phyloP scores from a whole-genome alignment of 2,113 vertebrate species.

The Raja brachyura region DNA sequence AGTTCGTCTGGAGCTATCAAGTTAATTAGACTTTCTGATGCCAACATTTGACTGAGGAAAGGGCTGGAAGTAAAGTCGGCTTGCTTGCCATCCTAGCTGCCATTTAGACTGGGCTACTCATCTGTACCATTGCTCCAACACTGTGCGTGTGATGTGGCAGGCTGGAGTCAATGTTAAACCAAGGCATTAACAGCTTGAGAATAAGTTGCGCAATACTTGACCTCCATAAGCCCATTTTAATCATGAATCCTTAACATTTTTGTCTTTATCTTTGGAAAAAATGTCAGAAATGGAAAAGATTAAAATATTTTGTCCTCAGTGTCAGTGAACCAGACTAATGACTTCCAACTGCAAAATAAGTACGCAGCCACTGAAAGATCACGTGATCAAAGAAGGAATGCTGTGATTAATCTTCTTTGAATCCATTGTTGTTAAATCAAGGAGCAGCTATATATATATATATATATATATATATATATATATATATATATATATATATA shows the following conservation, averaged over 20 bases:
- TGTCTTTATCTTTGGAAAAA: not conserved
- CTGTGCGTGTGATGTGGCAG: too few species aligned
- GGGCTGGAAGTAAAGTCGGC: too few species aligned
- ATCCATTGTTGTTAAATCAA: not conserved
- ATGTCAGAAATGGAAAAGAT: not conserved
- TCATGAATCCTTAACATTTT: not conserved
- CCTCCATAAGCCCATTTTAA: not conserved
- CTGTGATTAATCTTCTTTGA: not conserved
- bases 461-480: not conserved
- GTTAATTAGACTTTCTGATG: too few species aligned
- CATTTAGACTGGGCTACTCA: too few species aligned
- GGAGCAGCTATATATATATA: not conserved
- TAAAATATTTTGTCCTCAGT: not conserved
- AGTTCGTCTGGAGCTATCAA: too few species aligned
- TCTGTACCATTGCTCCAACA: too few species aligned
- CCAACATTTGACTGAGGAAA: too few species aligned
- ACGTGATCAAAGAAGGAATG: not conserved
- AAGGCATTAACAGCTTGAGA: not conserved
- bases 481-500: not conserved
- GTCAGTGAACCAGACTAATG: not conserved
- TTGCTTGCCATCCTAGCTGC: too few species aligned
- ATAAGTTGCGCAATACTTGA: not conserved
- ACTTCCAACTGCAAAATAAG: not conserved
- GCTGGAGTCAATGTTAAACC: not conserved
- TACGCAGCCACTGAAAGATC: not conserved